A percentile compares a stretch with the other conserved stretches of the same genome.
These are phyloP conservation scores for Brenthis ino DNA, from an alignment of 2,888 invertebrate genomes.

Conservation along the genomic window DNA sequence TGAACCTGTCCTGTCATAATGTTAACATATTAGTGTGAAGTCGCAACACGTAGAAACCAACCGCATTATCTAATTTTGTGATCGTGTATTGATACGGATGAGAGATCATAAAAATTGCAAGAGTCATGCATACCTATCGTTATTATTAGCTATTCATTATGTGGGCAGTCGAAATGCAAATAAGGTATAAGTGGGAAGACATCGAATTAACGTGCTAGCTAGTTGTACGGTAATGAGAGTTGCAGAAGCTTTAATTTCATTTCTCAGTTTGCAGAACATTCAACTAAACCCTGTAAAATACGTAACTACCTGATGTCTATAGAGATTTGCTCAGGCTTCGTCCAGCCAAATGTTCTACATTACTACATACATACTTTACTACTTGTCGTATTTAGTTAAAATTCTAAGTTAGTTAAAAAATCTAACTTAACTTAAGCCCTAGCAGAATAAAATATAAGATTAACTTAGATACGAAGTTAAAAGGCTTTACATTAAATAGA, in stretches of 20 bases:
- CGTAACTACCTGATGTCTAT: too few species aligned
- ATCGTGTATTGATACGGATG: slow-evolving; percentile 58
- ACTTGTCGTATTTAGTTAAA: too few species aligned
- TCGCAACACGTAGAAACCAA: slow-evolving; percentile 50
- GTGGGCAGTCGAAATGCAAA: slow-evolving; percentile 23
- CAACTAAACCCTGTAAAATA: neutral
- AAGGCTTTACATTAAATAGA: too few species aligned
- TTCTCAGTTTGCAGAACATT: neutral
- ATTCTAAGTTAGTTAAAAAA: too few species aligned
- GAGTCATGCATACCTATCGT: slow-evolving; percentile 30
- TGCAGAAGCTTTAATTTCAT: neutral
- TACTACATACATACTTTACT: too few species aligned
- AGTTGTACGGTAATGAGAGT: neutral
- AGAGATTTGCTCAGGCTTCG: too few species aligned
- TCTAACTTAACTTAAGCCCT: too few species aligned
- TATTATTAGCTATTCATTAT: slow-evolving; percentile 31
- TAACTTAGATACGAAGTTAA: too few species aligned
- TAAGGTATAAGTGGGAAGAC: neutral
- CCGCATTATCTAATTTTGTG: slow-evolving; percentile 58
- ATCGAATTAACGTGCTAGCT: too few species aligned
- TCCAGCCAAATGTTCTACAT: too few species aligned
- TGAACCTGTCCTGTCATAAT: slow-evolving; percentile 52
- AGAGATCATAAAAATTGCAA: slow-evolving; percentile 43
- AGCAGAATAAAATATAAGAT: too few species aligned
- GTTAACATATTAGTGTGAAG: slow-evolving; percentile 59